A percentile compares a stretch with the other conserved stretches of the same genome.
Conservation (phyloP, 2,113 vertebrate genomes). For the Amphiprion percula region DNA sequence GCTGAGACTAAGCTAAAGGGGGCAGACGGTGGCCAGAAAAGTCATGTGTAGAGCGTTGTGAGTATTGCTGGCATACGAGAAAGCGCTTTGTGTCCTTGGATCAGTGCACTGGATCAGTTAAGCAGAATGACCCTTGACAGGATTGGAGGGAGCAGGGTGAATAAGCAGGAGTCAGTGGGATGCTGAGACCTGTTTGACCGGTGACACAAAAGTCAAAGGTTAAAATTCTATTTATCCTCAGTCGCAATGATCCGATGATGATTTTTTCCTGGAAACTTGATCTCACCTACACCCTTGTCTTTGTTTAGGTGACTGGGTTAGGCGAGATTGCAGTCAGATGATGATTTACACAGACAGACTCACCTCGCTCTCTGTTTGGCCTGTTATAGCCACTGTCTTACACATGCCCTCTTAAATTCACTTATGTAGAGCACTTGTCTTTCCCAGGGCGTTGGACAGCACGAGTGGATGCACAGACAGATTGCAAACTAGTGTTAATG, state of each 20-base stretch:
- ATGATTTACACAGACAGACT: constrained; percentile 56
- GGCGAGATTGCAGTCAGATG: constrained; percentile 37
- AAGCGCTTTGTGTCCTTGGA: constrained; percentile 84
- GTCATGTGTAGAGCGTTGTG: constrained; percentile 73
- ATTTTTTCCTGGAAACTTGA: constrained; percentile 82
- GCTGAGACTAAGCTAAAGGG: constrained; percentile 63
- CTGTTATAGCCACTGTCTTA: constrained; percentile 67
- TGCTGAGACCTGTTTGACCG: constrained; percentile 26
- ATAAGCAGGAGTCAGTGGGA: neutral
- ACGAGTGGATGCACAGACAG: constrained; percentile 60
- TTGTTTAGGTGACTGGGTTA: constrained; percentile 17
- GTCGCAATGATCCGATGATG: constrained; percentile 80
- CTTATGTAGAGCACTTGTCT: constrained; percentile 79
- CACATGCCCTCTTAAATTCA: constrained; percentile 76
- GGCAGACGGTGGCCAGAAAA: constrained; percentile 69
- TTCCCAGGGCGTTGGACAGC: constrained; percentile 71
- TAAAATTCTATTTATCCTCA: constrained; percentile 79
- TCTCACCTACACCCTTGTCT: constrained; percentile 20
- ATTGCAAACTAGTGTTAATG: constrained; percentile 79
- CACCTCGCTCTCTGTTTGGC: constrained; percentile 37
- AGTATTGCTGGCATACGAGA: constrained; percentile 85
- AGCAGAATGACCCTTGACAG: constrained; percentile 81
- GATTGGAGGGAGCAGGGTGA: constrained; percentile 50
- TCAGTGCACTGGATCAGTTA: constrained; percentile 88
- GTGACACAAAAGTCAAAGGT: constrained; percentile 65